Conservation (phyloP, 2,888 invertebrate species). For the Eupithecia dodoneata region DNA sequence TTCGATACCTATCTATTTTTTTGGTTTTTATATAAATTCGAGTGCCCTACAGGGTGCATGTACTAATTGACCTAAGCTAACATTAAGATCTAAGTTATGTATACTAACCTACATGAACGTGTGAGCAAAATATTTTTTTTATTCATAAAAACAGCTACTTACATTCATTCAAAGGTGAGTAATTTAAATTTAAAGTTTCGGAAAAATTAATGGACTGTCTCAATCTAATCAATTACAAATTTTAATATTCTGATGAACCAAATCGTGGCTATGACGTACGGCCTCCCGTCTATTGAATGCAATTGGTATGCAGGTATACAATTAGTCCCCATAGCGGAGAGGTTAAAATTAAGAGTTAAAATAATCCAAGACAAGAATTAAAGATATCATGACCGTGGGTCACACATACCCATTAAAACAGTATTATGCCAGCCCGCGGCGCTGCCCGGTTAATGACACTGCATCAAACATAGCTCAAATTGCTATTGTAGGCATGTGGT, state of each 20-base stretch:
- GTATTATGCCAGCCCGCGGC: constrained; percentile 62
- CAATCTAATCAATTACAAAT: not conserved
- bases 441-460: constrained; percentile 57
- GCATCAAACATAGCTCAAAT: constrained; percentile 60
- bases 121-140: no score
- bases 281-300: not conserved
- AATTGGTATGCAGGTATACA: not conserved
- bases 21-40: no score
- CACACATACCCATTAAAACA: constrained; percentile 61
- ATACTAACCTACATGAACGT: no score
- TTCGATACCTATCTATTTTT: no score
- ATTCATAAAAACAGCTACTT: no score
- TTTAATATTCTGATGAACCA: not conserved
- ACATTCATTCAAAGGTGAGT: no score
- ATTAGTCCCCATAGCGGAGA: not conserved
- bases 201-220: not conserved
- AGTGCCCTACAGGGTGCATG: no score
- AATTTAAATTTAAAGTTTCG: no score
- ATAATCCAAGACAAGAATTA: constrained; percentile 21
- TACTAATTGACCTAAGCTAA: no score
- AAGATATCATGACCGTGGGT: constrained; percentile 34
- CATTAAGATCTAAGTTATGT: no score
- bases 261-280: not conserved
- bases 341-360: constrained; percentile 3
- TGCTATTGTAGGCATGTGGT: constrained; percentile 36